A percentile compares a stretch with the other conserved stretches of the same genome.
Evolutionary conservation across 2,888 invertebrate species (phyloP).

Genomic region (Tenthredo amoena): DNA sequence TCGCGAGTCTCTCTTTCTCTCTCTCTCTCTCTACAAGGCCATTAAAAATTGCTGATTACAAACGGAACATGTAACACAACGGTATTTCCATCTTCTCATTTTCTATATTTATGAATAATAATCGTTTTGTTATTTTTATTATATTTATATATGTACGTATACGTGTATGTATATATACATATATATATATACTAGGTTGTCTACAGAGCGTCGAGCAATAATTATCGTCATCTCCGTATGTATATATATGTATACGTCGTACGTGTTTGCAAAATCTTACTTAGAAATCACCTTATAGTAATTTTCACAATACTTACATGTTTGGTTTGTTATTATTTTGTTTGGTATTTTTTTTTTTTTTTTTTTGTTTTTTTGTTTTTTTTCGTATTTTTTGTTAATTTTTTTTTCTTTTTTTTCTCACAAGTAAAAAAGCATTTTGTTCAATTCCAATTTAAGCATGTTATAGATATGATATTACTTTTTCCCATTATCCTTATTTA

Average conservation of each 20-base stretch:
- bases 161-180: slow-evolving; percentile 25
- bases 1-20: background rate
- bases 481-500: slow-evolving; percentile 50
- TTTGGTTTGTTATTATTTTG: slow-evolving; percentile 61
- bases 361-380: slow-evolving; percentile 55
- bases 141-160: slow-evolving; percentile 55
- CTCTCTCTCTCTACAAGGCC: slow-evolving; percentile 51
- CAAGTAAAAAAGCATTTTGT: slow-evolving; percentile 68
- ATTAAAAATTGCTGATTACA: slow-evolving; percentile 65
- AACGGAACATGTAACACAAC: slow-evolving; percentile 68
- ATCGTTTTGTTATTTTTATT: slow-evolving; percentile 56
- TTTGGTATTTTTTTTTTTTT: slow-evolving; percentile 54
- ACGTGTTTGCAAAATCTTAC: slow-evolving; percentile 54
- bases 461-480: slow-evolving; percentile 68
- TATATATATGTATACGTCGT: background rate
- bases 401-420: slow-evolving; percentile 57
- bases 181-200: slow-evolving; percentile 30
- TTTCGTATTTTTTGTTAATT: slow-evolving; percentile 47
- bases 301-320: slow-evolving; percentile 65
- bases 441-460: slow-evolving; percentile 70
- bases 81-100: slow-evolving; percentile 62
- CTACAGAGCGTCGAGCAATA: slow-evolving; percentile 14
- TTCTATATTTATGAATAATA: slow-evolving; percentile 63
- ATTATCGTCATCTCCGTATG: slow-evolving; percentile 32
- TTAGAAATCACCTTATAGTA: slow-evolving; percentile 63